Percentiles rank a stretch among this genome's conserved stretches.
Conservation (phyloP, 1,140 invertebrate genomes). For the Zophobas atratus region DNA sequence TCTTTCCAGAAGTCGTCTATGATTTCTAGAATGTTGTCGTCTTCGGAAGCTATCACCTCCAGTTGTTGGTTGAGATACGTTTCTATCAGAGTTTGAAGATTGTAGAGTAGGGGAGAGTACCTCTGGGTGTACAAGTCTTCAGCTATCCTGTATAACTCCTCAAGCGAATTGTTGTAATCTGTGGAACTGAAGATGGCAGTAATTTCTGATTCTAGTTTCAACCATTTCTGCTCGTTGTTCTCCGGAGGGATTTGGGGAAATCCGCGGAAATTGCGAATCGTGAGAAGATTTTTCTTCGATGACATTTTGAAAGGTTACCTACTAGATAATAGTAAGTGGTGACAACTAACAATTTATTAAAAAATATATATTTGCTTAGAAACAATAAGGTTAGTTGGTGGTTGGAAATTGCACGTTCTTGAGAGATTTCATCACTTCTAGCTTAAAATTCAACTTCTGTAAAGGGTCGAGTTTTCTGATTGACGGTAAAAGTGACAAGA, state of each 20-base stretch:
- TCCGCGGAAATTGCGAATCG: constrained; percentile 14
- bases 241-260: background rate
- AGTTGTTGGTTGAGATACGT: constrained; percentile 90
- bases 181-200: constrained; percentile 93
- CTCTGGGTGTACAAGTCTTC: constrained; percentile 97
- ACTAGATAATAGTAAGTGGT: too few species aligned
- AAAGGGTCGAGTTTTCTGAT: constrained; percentile 13
- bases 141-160: constrained; percentile 95
- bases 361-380: background rate
- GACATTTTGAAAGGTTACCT: constrained; percentile 16
- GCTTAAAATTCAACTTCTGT: constrained; percentile 16
- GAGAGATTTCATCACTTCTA: constrained; percentile 23
- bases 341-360: too few species aligned
- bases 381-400: background rate
- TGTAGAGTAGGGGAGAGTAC: constrained; percentile 90
- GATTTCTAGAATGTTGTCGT: constrained; percentile 89
- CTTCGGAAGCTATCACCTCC: constrained; percentile 88
- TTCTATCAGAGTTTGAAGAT: constrained; percentile 87
- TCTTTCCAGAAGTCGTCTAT: constrained; percentile 95
- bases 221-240: constrained; percentile 23
- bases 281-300: constrained; percentile 20
- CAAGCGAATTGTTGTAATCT: constrained; percentile 88
- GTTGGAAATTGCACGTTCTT: constrained; percentile 1
- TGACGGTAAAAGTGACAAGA: constrained; percentile 14
- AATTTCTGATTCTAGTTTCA: constrained; percentile 83